Evolutionary conservation across 1,140 invertebrate species (phyloP).

Genomic region (Hormaphis cornu): DNA sequence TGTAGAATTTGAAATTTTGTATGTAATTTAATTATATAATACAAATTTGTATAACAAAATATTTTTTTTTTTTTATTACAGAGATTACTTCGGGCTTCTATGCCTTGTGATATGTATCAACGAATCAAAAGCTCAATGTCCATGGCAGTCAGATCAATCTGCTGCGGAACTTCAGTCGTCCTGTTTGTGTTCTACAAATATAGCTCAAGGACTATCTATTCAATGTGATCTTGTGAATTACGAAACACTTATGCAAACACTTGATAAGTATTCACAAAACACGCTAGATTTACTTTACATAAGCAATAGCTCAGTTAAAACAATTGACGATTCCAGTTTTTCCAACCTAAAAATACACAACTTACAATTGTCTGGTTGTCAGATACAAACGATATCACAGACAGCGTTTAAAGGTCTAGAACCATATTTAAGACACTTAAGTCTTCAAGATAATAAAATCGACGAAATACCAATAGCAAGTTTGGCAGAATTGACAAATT

Average conservation of each 20-base stretch:
- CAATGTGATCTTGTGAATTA: conserved; percentile 86
- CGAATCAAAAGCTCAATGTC: conserved; percentile 56
- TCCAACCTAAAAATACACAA: conserved; percentile 66
- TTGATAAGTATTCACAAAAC: conserved; percentile 57
- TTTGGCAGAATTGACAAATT: conserved; percentile 55
- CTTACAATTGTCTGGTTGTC: conserved; percentile 74
- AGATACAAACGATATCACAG: conserved; percentile 58
- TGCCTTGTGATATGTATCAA: not conserved
- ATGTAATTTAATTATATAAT: too few species aligned
- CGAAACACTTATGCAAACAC: conserved; percentile 55
- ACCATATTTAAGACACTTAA: conserved; percentile 65
- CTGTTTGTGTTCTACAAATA: conserved; percentile 78
- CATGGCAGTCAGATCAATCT: conserved; percentile 61
- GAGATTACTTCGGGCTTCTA: not conserved
- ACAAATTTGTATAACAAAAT: not conserved
- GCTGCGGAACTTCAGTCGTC: conserved; percentile 61
- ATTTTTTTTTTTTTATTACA: not conserved
- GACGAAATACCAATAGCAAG: conserved; percentile 63
- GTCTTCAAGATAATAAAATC: conserved; percentile 76
- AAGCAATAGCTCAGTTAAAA: conserved; percentile 70
- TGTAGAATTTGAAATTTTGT: too few species aligned
- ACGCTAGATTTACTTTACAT: conserved; percentile 76
- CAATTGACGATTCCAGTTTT: conserved; percentile 59
- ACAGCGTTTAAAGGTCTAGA: conserved; percentile 75
- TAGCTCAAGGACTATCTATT: conserved; percentile 69